Conservation (phyloP, 1,140 invertebrate species). For the Polyergus mexicanus region DNA sequence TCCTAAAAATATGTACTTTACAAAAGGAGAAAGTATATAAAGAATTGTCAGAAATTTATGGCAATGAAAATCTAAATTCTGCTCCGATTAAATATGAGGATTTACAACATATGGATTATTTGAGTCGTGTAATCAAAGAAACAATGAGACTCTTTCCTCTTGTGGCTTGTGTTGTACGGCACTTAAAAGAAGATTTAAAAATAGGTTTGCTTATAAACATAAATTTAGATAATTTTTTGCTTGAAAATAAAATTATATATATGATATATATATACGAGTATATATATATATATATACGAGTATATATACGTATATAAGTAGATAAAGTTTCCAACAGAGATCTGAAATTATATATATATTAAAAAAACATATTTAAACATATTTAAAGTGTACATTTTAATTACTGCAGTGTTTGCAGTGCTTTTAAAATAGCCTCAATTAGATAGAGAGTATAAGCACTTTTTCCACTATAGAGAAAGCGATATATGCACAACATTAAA, state of each 20-base stretch:
- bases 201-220: background rate
- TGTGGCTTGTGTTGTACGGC: constrained; percentile 82
- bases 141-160: constrained; percentile 89
- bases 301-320: too few relatives aligned
- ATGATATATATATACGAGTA: too few relatives aligned
- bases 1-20: constrained; percentile 31
- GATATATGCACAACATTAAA: too few relatives aligned
- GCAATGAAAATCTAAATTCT: constrained; percentile 74
- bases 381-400: too few relatives aligned
- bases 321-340: too few relatives aligned
- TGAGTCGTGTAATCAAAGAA: constrained; percentile 90
- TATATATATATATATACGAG: background rate
- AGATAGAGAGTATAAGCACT: too few relatives aligned
- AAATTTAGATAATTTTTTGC: background rate
- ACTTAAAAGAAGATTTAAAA: constrained; percentile 82
- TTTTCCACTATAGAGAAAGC: too few relatives aligned
- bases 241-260: background rate
- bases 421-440: too few relatives aligned
- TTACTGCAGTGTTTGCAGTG: too few relatives aligned
- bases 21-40: constrained; percentile 87
- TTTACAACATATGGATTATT: constrained; percentile 88
- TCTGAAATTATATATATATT: too few relatives aligned
- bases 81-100: constrained; percentile 85
- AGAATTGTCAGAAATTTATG: constrained; percentile 87
- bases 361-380: too few relatives aligned